These are phyloP conservation scores for Ips typographus DNA, from an alignment of 1,140 invertebrate species.

Conservation along the genomic window DNA sequence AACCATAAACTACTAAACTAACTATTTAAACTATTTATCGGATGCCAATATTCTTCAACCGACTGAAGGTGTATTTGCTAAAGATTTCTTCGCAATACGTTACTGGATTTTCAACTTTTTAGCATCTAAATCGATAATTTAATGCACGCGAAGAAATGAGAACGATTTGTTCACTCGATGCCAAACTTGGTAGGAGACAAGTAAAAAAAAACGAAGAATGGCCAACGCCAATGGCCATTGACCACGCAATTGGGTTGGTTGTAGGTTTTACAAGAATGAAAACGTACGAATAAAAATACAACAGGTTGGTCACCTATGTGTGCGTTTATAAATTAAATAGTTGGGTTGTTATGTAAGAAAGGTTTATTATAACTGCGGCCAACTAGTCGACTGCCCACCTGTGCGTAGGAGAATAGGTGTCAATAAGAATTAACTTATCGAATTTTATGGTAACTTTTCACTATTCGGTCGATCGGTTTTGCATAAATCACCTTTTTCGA, in stretches of 20 bases:
- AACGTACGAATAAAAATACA: conserved; percentile 27
- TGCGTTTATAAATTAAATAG: conserved; percentile 27
- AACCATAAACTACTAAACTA: no score
- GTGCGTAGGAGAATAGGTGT: conserved; percentile 19
- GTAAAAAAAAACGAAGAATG: neutral
- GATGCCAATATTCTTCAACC: no score
- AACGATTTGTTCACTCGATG: no score
- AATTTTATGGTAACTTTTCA: conserved; percentile 12
- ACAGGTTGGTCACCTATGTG: conserved; percentile 32
- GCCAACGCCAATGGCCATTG: conserved; percentile 12
- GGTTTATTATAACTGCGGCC: conserved; percentile 11
- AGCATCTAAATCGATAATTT: no score
- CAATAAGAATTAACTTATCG: conserved; percentile 20
- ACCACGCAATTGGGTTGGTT: neutral
- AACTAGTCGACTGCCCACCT: conserved; percentile 6
- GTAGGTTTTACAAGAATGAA: conserved; percentile 28
- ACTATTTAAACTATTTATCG: no score
- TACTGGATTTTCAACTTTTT: no score
- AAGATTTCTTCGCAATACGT: no score
- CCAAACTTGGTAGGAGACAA: no score
- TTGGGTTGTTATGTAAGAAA: conserved; percentile 29
- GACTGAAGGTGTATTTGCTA: no score
- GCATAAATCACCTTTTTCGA: no score
- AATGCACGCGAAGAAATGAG: no score
- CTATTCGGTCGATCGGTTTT: conserved; percentile 3